Conservation (phyloP, 2,797 vertebrate genomes). For the Myotis pilosus region DNA sequence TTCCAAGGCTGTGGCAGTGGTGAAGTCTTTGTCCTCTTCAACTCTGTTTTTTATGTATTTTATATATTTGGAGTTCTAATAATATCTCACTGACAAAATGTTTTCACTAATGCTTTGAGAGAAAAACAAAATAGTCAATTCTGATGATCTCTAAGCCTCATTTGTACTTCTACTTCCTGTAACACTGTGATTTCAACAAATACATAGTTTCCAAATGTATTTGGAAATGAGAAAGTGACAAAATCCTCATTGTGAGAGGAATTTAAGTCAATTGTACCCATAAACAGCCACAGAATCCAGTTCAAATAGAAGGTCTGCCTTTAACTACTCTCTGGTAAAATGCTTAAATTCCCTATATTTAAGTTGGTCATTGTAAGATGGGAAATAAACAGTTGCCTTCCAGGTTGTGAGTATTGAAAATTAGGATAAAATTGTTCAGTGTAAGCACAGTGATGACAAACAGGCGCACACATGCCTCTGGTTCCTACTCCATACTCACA, state of each 20-base stretch:
- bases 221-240: background rate
- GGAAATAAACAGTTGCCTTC: background rate
- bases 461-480: rapidly evolving
- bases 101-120: background rate
- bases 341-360: background rate
- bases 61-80: background rate
- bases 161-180: background rate
- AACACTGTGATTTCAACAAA: background rate
- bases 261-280: background rate
- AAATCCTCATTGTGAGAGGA: background rate
- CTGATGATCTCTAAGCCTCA: background rate
- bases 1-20: background rate
- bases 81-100: background rate
- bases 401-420: no score
- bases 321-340: background rate
- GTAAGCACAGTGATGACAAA: background rate
- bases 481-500: background rate
- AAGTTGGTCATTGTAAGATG: background rate
- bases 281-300: background rate
- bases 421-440: rapidly evolving
- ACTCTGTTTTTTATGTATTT: background rate
- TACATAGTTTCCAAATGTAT: background rate
- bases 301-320: background rate
- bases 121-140: background rate
- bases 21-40: background rate